A percentile compares a stretch with the other conserved stretches of the same genome.
Evolutionary conservation across 2,888 invertebrate genomes (phyloP).

Genomic region (Dynastes maya): DNA sequence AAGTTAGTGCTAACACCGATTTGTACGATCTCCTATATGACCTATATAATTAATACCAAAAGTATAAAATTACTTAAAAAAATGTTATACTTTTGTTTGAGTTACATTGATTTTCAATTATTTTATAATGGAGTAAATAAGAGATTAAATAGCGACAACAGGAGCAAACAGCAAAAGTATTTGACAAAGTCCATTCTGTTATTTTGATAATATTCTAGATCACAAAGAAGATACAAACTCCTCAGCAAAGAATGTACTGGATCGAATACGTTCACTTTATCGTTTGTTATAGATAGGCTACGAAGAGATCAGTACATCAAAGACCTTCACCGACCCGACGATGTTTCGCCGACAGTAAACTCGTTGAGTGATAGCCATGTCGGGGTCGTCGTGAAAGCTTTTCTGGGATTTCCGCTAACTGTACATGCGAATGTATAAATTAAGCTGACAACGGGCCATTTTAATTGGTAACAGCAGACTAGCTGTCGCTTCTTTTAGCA

Average conservation of each 20-base stretch:
- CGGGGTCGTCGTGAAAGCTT: constrained; percentile 38
- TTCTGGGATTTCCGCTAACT: constrained; percentile 40
- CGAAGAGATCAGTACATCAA: constrained; percentile 11
- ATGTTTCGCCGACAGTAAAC: constrained; percentile 19
- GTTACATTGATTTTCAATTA: too few relatives aligned
- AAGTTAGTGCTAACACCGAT: too few relatives aligned
- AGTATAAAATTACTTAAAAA: too few relatives aligned
- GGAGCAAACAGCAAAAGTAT: too few relatives aligned
- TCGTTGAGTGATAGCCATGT: constrained; percentile 13
- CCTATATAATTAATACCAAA: too few relatives aligned
- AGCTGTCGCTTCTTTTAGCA: constrained; percentile 28
- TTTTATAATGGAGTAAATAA: too few relatives aligned
- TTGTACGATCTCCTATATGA: too few relatives aligned
- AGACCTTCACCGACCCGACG: constrained; percentile 23
- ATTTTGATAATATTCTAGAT: too few relatives aligned
- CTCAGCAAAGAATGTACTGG: background rate
- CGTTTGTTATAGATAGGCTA: constrained; percentile 1
- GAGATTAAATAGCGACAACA: too few relatives aligned
- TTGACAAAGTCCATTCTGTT: too few relatives aligned
- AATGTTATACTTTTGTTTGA: too few relatives aligned
- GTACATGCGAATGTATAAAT: constrained; percentile 24
- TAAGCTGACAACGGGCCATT: constrained; percentile 36
- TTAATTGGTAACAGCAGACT: constrained; percentile 41
- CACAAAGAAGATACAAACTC: background rate
- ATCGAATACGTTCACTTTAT: constrained; percentile 3